These are phyloP conservation scores for Pherbina coryleti DNA, from an alignment of 2,888 invertebrate species.

Conservation along the genomic window DNA sequence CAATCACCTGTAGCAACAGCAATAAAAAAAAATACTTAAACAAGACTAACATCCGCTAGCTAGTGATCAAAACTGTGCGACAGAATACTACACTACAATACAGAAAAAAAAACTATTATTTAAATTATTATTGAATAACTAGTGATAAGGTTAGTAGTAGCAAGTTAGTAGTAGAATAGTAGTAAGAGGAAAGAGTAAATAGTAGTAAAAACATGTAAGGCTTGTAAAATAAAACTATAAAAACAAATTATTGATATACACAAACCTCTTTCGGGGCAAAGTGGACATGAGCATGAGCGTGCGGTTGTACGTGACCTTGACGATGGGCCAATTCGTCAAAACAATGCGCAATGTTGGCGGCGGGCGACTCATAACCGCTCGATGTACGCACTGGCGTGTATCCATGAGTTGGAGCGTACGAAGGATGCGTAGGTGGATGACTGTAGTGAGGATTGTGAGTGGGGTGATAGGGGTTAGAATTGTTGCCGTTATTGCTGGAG, in stretches of 20 bases:
- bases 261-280: constrained; percentile 64
- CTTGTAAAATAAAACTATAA: neutral
- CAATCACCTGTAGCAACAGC: neutral
- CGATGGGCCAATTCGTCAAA: constrained; percentile 60
- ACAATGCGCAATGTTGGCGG: constrained; percentile 58
- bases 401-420: constrained; percentile 55
- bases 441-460: constrained; percentile 47
- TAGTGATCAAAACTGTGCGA: neutral
- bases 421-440: constrained; percentile 47
- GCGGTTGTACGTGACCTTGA: constrained; percentile 48
- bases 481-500: constrained; percentile 1
- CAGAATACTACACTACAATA: too few relatives aligned
- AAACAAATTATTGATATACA: constrained; percentile 48
- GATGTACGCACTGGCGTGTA: constrained; percentile 56
- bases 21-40: neutral
- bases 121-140: neutral
- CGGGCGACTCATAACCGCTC: constrained; percentile 53
- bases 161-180: neutral
- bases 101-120: too few relatives aligned
- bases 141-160: neutral
- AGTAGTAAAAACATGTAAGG: neutral
- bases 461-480: neutral
- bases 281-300: constrained; percentile 32
- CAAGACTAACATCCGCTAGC: neutral
- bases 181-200: neutral